Evolutionary conservation across 1,140 invertebrate genomes (phyloP), one percentile per base, ranked within the genome.

Genomic region (Lepidurus packardi): DNA sequence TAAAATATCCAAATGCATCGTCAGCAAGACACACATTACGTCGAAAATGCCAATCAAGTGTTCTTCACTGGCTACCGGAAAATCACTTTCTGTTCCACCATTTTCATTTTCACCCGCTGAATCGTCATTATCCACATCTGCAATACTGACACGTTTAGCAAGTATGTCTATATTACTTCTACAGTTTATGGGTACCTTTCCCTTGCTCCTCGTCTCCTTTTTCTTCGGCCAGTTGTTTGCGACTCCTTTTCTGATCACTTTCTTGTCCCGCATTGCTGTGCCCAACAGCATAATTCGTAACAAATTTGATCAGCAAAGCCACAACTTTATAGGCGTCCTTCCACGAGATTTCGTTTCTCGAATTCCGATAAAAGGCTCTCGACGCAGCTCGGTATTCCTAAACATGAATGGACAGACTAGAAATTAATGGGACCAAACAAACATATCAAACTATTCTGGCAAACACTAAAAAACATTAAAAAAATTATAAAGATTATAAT

Each of bases 1-100:
- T 13, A 77, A 45, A 25, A 53, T n/a, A 7, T 45, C 65, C 43
- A 53, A 65, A 47, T 77, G 45, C 4, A 24, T 45, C 9, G 44
- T 77, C 0, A 77, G 43, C 4, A 77, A 25, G 21, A 77, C 41
- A 10, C 76, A 77, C n/a, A 77, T 44, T 1, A 77, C 76, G 65
- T 77, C 76, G 9, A 77, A 53, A 45, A 79, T 10, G 43, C 77
- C 73, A 34, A 41, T 24, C 34, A 77, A 53, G 9, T 43, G 75
- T 16, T 16, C 53, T 47, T 78, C 47, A 73, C 43, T 74, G 25
- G 44, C 41, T 44, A 77, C 79, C 41, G 77, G 76, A 34, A 74
- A 34, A 25, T 77, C 53, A 10, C 11, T 34, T 16, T 78, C 47
- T 34, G 77, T 45, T 9, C 47, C 43, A 16, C 77, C 25, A 42